Conservation (phyloP, 2,888 invertebrate genomes). For the Rotaria socialis region DNA sequence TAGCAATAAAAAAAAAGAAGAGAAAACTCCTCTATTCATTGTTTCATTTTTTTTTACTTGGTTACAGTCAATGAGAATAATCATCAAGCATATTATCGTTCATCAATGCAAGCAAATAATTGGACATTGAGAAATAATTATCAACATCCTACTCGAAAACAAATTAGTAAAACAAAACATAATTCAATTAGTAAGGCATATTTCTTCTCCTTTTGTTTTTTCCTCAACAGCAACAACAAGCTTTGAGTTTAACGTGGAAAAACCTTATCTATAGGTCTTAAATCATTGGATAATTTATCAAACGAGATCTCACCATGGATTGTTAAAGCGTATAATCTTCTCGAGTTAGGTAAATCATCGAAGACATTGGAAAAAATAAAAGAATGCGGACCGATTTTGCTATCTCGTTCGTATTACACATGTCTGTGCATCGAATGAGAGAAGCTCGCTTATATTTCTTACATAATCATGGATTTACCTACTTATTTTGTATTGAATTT, state of each 20-base stretch:
- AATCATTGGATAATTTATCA: background rate
- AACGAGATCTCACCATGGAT: background rate
- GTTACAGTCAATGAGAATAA: background rate
- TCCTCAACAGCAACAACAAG: conserved; percentile 44
- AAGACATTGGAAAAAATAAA: no score
- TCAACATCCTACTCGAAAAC: background rate
- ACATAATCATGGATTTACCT: background rate
- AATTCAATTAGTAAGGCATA: conserved; percentile 45
- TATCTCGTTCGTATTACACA: background rate
- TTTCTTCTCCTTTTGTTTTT: background rate
- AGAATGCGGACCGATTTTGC: background rate
- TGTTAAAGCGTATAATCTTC: background rate
- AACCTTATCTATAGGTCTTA: background rate
- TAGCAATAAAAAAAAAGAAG: no score
- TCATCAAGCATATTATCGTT: background rate
- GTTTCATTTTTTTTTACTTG: no score
- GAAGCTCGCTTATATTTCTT: background rate
- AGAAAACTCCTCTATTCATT: no score
- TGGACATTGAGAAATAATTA: background rate
- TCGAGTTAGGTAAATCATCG: background rate
- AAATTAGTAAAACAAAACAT: conserved; percentile 1
- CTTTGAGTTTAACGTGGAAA: background rate
- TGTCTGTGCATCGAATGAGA: background rate
- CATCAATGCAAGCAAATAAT: background rate
- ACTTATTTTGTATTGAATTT: no score